Base-by-base conservation (phyloP, 37 sponge, comb jelly and placozoan species). In the Tethya wilhelma region DNA sequence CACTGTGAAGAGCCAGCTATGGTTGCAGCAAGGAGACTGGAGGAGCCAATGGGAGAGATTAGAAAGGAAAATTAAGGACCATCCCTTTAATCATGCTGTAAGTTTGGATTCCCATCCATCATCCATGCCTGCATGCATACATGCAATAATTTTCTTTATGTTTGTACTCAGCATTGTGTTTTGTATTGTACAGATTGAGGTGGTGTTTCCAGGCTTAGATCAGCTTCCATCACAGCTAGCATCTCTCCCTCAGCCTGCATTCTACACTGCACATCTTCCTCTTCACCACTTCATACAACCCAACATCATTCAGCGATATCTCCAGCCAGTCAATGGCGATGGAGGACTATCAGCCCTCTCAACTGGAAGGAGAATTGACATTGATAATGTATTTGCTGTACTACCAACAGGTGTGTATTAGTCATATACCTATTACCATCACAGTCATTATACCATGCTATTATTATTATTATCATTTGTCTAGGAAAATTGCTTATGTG, bases 401-500 rank as follows among this genome's bases (percentile, higher is more conserved):
- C 39, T 83, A 23, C 89, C 89, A 29, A 26, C 78, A 20, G 89
- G 89, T 89, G 9, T 30, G 46, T 9, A 55, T 73, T 7, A 5
- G 2, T 29, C 36, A 22, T 33, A 9, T 38, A 55, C 56, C 20
- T 23, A 8, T 23, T 32, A 30, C 37, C 9, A 56, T 56, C 7
- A 56, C 68, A 37, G 7, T 67, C 9, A 67, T 23, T 67, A 39
- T 23, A 67, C 23, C 40, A 11, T 67, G 68, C 68, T 36, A 12
- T 37, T 8, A 7, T 67, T 36, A 37, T 4, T 71, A 44, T 4
- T 71, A n/a, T 9, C 17, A 19, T 37, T 36, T 29, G 11, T 56
- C 5, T 38, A 93, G 93, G 93, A 2, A 81, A 66, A 56, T 66
- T 93, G 26, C 7, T 77, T 8, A 71, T 93, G 14, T 93, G 86